Conservation (phyloP, 2,113 vertebrate species). For the Eolophus roseicapilla region DNA sequence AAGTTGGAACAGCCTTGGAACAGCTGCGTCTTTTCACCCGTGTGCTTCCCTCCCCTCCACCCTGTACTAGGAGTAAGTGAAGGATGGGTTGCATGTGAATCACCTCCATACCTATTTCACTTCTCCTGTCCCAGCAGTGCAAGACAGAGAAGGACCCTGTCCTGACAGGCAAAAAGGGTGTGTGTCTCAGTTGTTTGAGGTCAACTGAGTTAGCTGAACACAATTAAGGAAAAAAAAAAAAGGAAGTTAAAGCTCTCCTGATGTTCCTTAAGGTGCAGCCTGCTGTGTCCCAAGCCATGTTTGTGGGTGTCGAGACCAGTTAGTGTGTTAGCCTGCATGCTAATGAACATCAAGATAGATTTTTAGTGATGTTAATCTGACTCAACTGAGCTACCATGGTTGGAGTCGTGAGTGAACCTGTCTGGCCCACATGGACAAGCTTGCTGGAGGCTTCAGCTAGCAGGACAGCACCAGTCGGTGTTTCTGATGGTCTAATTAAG, state of each 20-base stretch:
- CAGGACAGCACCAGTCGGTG: not conserved
- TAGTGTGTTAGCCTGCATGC: conserved; percentile 7
- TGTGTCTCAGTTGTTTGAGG: conserved; percentile 55
- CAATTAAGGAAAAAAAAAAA: not conserved
- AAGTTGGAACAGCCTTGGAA: conserved; percentile 26
- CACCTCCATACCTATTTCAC: conserved; percentile 28
- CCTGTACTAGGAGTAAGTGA: not conserved
- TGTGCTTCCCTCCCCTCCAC: conserved; percentile 3
- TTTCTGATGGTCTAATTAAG: not conserved
- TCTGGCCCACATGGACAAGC: not conserved
- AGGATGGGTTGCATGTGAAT: conserved; percentile 56
- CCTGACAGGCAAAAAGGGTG: conserved; percentile 61
- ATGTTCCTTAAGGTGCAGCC: conserved; percentile 17
- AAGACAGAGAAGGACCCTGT: conserved; percentile 48
- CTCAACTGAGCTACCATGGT: not conserved
- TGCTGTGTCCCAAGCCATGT: rapidly evolving
- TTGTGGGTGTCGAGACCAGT: not conserved
- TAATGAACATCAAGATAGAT: not conserved
- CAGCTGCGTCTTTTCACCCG: conserved; percentile 30
- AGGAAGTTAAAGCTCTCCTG: not conserved
- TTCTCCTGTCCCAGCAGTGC: conserved; percentile 28
- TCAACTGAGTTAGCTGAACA: conserved; percentile 55
- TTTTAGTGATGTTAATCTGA: conserved; percentile 31
- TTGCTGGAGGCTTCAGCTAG: conserved; percentile 8
- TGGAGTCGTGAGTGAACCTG: conserved; percentile 2